Conservation (phyloP, 2,113 vertebrate species). For the Corythaixoides concolor region DNA sequence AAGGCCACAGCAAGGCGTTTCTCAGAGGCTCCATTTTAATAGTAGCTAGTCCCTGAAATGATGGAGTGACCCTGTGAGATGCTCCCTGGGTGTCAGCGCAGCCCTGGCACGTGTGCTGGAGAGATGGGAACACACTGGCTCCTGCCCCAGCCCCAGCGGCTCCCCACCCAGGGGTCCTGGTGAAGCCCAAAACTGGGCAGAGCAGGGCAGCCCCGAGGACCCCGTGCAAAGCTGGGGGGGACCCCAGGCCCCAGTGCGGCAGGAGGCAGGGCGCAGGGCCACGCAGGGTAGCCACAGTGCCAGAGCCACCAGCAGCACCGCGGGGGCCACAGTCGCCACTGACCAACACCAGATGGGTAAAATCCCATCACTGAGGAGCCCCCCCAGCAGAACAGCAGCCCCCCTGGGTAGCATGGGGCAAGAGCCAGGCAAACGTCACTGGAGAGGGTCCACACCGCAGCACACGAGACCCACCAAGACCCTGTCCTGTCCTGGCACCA, state of each 20-base stretch:
- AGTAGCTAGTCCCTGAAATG: not conserved
- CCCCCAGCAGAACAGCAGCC: not conserved
- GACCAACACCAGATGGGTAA: not conserved
- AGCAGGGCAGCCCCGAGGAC: not conserved
- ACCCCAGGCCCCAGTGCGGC: not conserved
- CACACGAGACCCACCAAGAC: not conserved
- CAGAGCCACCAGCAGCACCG: not conserved
- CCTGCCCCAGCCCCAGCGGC: not conserved
- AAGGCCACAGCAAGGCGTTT: not conserved
- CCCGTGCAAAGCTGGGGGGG: fast-evolving
- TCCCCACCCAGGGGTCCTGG: fast-evolving
- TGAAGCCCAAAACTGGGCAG: not conserved
- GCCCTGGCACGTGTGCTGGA: fast-evolving
- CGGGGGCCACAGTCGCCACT: not conserved
- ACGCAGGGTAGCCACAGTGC: conserved; percentile 59
- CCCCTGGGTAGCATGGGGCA: not conserved
- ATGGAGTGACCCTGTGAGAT: not conserved
- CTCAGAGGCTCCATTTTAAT: not conserved
- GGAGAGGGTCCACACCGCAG: not conserved
- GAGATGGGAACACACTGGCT: not conserved
- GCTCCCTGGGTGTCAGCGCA: not conserved
- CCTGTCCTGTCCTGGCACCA: not conserved
- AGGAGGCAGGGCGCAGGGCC: not conserved
- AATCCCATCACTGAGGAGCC: fast-evolving
- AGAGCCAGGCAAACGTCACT: not conserved